Percentiles rank a stretch among this genome's conserved stretches.
These are phyloP conservation scores for Gadopsis bispinosus DNA, from an alignment of 2,797 vertebrate genomes.

Conservation along the genomic window DNA sequence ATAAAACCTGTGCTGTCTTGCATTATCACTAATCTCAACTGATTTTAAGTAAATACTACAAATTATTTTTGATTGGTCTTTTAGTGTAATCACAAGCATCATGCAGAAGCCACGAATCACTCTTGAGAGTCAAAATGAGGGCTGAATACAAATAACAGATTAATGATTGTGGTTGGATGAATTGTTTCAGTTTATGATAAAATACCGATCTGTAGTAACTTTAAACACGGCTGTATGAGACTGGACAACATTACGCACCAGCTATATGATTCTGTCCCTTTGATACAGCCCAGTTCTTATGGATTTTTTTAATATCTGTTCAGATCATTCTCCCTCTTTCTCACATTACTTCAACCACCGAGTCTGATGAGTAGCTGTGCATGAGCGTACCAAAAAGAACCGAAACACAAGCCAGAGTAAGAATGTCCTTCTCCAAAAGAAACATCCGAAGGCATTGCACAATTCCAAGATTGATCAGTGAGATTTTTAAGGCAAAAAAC, in stretches of 20 bases:
- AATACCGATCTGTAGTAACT: slow-evolving; percentile 16
- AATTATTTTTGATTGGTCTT: slow-evolving; percentile 27
- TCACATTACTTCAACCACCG: slow-evolving; percentile 46
- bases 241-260: slow-evolving; percentile 10
- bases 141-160: slow-evolving; percentile 16
- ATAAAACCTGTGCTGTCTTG: slow-evolving; percentile 72
- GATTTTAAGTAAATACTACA: slow-evolving; percentile 36
- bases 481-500: slow-evolving; percentile 83
- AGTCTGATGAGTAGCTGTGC: slow-evolving; percentile 55
- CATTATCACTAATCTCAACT: slow-evolving; percentile 31
- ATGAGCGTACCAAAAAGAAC: slow-evolving; percentile 11
- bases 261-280: slow-evolving; percentile 16
- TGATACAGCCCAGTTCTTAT: slow-evolving; percentile 29
- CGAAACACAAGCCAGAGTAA: slow-evolving; percentile 14
- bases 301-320: neutral
- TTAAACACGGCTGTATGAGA: slow-evolving; percentile 23
- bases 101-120: slow-evolving; percentile 57
- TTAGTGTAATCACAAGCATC: slow-evolving; percentile 56
- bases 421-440: slow-evolving; percentile 40
- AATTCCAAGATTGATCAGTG: slow-evolving; percentile 76
- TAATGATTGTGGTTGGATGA: neutral
- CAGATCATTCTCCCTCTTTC: slow-evolving; percentile 30
- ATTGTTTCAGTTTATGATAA: slow-evolving; percentile 15
- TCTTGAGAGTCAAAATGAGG: slow-evolving; percentile 2
- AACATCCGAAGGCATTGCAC: slow-evolving; percentile 77